Conservation (phyloP, 2,113 vertebrate genomes). For the Coturnix japonica region DNA sequence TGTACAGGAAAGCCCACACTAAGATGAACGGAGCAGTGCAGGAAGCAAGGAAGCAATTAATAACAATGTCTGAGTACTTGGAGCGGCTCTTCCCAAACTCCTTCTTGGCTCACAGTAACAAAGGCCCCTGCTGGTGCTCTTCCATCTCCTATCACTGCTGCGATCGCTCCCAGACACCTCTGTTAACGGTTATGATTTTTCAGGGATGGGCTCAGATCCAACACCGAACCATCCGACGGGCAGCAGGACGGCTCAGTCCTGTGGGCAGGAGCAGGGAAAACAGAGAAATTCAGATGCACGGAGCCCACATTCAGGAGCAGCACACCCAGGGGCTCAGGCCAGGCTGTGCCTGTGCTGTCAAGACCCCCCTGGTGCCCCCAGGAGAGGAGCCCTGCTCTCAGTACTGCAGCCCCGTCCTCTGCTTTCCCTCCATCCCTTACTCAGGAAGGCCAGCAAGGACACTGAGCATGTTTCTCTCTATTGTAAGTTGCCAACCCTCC, state of each 20-base stretch:
- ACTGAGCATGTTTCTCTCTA: background rate
- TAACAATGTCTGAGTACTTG: background rate
- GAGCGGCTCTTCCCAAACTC: background rate
- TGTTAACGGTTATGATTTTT: background rate
- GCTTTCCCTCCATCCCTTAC: background rate
- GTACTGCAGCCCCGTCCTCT: background rate
- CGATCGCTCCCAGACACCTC: background rate
- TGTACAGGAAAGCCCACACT: background rate
- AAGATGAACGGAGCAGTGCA: background rate
- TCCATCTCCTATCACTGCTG: background rate
- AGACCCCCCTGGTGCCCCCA: rapidly evolving
- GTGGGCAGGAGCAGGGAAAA: background rate
- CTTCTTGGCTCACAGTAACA: background rate
- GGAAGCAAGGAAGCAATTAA: constrained; percentile 50
- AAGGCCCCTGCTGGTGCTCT: background rate
- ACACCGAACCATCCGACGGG: background rate
- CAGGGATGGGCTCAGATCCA: background rate
- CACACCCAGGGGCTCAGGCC: background rate
- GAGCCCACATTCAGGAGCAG: background rate
- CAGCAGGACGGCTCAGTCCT: background rate
- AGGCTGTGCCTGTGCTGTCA: background rate
- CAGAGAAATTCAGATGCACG: background rate
- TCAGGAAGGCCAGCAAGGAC: background rate
- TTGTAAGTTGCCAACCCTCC: constrained; percentile 57
- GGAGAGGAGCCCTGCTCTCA: rapidly evolving